Conservation (phyloP, 2,113 vertebrate species). For the Cnemophilus loriae region DNA sequence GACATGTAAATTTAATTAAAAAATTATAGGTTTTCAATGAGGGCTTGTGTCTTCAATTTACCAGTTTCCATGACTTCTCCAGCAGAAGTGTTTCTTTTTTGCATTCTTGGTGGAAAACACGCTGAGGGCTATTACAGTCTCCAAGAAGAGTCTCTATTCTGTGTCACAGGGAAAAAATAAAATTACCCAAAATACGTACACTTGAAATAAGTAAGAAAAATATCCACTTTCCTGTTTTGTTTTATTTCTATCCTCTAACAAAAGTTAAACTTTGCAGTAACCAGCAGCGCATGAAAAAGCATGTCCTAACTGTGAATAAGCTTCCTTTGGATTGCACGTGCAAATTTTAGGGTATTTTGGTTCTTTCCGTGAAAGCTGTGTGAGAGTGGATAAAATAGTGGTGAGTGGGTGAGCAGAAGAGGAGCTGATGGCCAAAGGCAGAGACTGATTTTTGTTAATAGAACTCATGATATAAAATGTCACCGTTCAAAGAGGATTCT, state of each 20-base stretch:
- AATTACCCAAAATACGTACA: not conserved
- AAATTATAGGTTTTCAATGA: conserved; percentile 36
- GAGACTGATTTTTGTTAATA: not conserved
- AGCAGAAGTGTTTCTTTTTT: conserved; percentile 28
- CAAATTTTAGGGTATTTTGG: not conserved
- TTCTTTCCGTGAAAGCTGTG: not conserved
- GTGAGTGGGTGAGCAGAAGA: not conserved
- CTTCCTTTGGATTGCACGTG: not conserved
- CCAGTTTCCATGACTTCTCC: conserved; percentile 22
- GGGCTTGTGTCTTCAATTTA: conserved; percentile 39
- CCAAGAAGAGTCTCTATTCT: not conserved
- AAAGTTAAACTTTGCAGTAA: not conserved
- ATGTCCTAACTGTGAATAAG: not conserved
- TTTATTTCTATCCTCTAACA: not conserved
- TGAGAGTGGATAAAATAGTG: not conserved
- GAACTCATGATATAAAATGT: not conserved
- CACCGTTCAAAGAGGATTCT: not conserved
- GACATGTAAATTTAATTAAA: conserved; percentile 51
- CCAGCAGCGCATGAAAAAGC: not conserved
- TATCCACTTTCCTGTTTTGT: not conserved
- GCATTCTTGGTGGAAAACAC: conserved; percentile 6
- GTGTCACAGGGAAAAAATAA: not conserved
- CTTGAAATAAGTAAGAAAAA: conserved; percentile 14
- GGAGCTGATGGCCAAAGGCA: not conserved
- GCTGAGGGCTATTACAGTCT: not conserved